These are phyloP conservation scores for Aricia agestis DNA, from an alignment of 1,140 invertebrate species.

Conservation along the genomic window DNA sequence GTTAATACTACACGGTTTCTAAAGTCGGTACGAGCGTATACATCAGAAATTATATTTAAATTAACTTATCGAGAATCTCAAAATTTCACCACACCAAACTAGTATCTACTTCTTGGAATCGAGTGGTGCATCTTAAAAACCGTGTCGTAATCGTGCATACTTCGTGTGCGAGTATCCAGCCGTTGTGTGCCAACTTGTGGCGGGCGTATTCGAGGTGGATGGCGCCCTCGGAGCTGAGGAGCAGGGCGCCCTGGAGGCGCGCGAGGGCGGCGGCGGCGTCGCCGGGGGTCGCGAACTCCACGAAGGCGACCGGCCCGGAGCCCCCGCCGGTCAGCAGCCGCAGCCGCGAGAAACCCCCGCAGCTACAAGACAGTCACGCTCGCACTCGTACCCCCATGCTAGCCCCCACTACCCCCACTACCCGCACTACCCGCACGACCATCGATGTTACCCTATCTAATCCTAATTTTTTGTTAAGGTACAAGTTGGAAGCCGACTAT, in stretches of 20 bases:
- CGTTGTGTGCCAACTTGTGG: conserved; percentile 91
- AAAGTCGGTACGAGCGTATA: neutral
- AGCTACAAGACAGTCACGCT: conserved; percentile 79
- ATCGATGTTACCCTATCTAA: neutral
- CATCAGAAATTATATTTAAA: too few species aligned
- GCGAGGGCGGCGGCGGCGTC: conserved; percentile 94
- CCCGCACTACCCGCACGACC: neutral
- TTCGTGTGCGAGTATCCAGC: conserved; percentile 76
- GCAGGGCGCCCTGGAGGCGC: conserved; percentile 94
- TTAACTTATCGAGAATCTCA: too few species aligned
- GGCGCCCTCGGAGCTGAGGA: conserved; percentile 95
- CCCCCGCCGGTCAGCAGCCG: conserved; percentile 93
- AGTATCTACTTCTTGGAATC: too few species aligned
- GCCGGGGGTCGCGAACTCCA: conserved; percentile 95
- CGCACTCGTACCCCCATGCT: conserved; percentile 58
- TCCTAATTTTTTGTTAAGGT: too few species aligned
- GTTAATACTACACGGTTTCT: conserved; percentile 15
- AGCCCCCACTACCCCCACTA: conserved; percentile 29
- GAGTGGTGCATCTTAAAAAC: conserved; percentile 22
- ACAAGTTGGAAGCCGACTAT: too few species aligned
- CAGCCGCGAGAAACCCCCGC: conserved; percentile 97
- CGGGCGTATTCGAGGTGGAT: conserved; percentile 99
- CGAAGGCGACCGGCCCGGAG: conserved; percentile 88
- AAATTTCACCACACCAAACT: too few species aligned
- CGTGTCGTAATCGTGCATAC: conserved; percentile 57